These are phyloP conservation scores for Atrina japonica DNA, from an alignment of 2,888 invertebrate genomes.

Conservation along the genomic window DNA sequence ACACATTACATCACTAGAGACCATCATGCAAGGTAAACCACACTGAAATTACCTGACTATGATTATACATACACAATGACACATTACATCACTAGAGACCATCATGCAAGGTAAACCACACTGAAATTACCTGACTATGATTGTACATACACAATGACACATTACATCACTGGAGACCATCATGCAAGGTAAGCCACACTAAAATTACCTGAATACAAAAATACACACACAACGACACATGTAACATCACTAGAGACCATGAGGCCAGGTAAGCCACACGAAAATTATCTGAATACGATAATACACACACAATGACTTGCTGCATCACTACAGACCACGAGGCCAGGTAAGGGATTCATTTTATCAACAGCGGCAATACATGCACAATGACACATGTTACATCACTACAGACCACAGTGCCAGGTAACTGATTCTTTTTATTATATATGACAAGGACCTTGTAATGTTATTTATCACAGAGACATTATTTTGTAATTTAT, in stretches of 20 bases:
- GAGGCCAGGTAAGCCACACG: conserved; percentile 78
- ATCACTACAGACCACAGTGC: too few species aligned
- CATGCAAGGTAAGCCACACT: conserved; percentile 81
- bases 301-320: conserved; percentile 91
- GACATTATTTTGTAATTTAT: background rate
- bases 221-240: conserved; percentile 90
- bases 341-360: conserved; percentile 72
- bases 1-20: too few species aligned
- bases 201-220: conserved; percentile 86
- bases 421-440: background rate
- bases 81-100: conserved; percentile 92
- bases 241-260: conserved; percentile 92
- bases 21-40: too few species aligned
- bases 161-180: conserved; percentile 93
- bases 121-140: conserved; percentile 85
- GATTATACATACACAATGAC: conserved; percentile 86
- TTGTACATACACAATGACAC: conserved; percentile 90
- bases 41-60: too few species aligned
- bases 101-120: conserved; percentile 83
- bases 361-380: too few species aligned
- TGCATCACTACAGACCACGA: conserved; percentile 91
- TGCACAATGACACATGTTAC: too few species aligned
- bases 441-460: too few species aligned
- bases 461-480: too few species aligned
- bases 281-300: conserved; percentile 86